A percentile compares a stretch with the other conserved stretches of the same genome.
Evolutionary conservation across 2,888 invertebrate genomes (phyloP).

Genomic region (Oscheius onirici): DNA sequence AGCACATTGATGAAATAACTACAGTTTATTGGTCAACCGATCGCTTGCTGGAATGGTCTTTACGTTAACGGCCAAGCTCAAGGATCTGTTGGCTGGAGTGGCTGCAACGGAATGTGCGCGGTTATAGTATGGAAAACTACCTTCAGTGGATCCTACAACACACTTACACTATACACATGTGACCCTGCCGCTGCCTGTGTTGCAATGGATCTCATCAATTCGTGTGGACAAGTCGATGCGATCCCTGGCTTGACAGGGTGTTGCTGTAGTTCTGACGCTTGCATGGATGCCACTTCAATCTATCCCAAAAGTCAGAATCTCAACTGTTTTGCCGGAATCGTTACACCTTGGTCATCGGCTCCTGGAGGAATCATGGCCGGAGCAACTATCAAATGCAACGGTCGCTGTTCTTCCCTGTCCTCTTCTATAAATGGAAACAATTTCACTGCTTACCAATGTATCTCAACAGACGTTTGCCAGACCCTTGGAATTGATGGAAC

Average conservation of each 20-base stretch:
- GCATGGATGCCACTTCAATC: conserved; percentile 42
- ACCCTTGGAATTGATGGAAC: conserved; percentile 44
- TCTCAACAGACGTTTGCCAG: conserved; percentile 35
- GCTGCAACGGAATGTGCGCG: conserved; percentile 32
- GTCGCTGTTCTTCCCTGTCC: conserved; percentile 46
- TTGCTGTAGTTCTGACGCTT: conserved; percentile 51
- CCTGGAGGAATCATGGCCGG: conserved; percentile 35
- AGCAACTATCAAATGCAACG: conserved; percentile 40
- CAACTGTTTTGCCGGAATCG: conserved; percentile 52
- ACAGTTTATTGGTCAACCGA: conserved; percentile 41
- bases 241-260: conserved; percentile 46
- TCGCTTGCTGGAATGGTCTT: conserved; percentile 52
- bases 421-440: conserved; percentile 43
- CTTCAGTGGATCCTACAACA: conserved; percentile 23
- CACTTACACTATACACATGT: conserved; percentile 48
- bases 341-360: conserved; percentile 36
- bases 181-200: conserved; percentile 48
- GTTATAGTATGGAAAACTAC: conserved; percentile 26
- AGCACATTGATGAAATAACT: conserved; percentile 38
- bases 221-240: not conserved
- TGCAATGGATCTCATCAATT: conserved; percentile 27
- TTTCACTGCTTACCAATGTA: conserved; percentile 46
- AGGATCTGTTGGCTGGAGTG: conserved; percentile 28
- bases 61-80: conserved; percentile 44
- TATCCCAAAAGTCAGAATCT: conserved; percentile 39